These are phyloP conservation scores for Gortyna flavago DNA, from an alignment of 2,888 invertebrate species.

Conservation along the genomic window DNA sequence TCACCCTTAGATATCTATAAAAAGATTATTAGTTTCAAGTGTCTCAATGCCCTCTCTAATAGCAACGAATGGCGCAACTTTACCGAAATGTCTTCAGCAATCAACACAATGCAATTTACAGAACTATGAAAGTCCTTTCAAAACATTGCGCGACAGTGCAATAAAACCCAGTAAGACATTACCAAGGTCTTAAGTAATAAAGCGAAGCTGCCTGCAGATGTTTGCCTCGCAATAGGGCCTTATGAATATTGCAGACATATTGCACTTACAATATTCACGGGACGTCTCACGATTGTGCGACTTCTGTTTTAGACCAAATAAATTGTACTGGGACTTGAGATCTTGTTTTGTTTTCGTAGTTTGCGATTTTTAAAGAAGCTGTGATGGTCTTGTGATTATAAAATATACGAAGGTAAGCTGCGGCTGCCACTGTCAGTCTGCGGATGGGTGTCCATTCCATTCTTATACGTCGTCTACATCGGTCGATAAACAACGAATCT, in stretches of 20 bases:
- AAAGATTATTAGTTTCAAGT: not conserved
- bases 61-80: not conserved
- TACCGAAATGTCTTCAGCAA: not conserved
- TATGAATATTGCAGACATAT: conserved; percentile 48
- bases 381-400: not conserved
- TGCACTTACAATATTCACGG: conserved; percentile 51
- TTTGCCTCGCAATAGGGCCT: conserved; percentile 29
- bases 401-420: not conserved
- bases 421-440: too few species aligned
- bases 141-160: not conserved
- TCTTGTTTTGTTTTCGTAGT: conserved; percentile 20
- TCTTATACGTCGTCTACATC: not conserved
- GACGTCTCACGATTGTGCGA: conserved; percentile 12
- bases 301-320: conserved; percentile 33
- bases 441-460: not conserved
- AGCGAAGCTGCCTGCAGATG: conserved; percentile 20
- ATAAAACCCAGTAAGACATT: conserved; percentile 4
- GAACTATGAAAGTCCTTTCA: not conserved
- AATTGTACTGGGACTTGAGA: conserved; percentile 24
- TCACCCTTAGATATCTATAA: not conserved
- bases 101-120: not conserved
- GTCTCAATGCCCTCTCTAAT: not conserved
- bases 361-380: not conserved
- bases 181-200: conserved; percentile 36
- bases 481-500: not conserved